These are phyloP conservation scores for Astreopora myriophthalma DNA, from an alignment of 64 coral and sea anemone genomes.

Conservation along the genomic window DNA sequence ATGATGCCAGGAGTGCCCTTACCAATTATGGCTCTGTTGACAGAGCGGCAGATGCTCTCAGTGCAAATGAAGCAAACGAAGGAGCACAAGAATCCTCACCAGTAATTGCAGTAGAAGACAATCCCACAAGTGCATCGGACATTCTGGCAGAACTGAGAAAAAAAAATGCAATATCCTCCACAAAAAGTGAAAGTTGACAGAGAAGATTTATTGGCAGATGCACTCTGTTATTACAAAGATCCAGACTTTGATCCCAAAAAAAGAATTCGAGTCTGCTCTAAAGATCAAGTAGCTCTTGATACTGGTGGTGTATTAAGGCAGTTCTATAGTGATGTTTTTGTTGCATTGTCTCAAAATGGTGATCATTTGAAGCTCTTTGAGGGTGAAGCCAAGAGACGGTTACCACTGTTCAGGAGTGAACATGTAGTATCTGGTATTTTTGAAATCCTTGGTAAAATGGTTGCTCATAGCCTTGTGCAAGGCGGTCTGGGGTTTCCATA, in stretches of 20 bases:
- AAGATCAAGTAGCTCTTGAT: slow-evolving; percentile 53
- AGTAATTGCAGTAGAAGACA: too few species aligned
- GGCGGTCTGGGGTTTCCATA: slow-evolving; percentile 64
- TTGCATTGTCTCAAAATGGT: neutral
- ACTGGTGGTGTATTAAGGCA: slow-evolving; percentile 33
- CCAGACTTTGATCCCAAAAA: slow-evolving; percentile 51
- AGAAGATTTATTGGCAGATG: slow-evolving; percentile 66
- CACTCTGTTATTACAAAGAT: slow-evolving; percentile 66
- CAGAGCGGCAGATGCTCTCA: too few species aligned
- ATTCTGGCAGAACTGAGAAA: too few species aligned
- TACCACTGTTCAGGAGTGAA: slow-evolving; percentile 21
- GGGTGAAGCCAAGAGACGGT: neutral
- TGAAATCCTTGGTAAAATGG: slow-evolving; percentile 32
- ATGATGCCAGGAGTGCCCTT: too few species aligned
- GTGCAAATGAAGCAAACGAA: too few species aligned
- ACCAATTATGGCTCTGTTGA: too few species aligned
- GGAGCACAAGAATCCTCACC: too few species aligned
- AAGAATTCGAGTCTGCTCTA: slow-evolving; percentile 20
- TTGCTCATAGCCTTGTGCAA: slow-evolving; percentile 66
- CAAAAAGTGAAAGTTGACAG: too few species aligned
- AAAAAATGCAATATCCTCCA: neutral
- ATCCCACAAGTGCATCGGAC: too few species aligned
- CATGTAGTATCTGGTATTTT: slow-evolving; percentile 17
- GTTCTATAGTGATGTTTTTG: slow-evolving; percentile 7
- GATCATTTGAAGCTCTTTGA: neutral